Percentiles rank a stretch among this genome's conserved stretches.
phyloP scores from a whole-genome alignment of 2,888 invertebrate genomes.

The Harpalus rufipes region DNA sequence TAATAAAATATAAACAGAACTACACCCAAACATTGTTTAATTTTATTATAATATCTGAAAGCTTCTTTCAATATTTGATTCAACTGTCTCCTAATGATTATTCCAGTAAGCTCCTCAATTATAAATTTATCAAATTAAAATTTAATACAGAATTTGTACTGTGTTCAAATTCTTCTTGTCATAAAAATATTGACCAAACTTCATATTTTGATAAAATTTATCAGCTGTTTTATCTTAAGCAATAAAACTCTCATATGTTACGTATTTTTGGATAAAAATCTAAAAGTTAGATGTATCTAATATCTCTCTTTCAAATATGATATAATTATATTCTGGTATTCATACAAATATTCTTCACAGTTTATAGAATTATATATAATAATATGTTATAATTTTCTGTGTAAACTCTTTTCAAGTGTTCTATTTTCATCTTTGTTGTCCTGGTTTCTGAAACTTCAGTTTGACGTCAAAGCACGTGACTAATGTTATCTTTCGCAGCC shows the following conservation, averaged over 20 bases:
- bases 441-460: slow-evolving; percentile 9
- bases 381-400: background rate
- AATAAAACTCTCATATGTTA: background rate
- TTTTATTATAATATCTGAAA: too few species aligned
- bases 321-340: too few species aligned
- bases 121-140: background rate
- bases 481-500: slow-evolving; percentile 23
- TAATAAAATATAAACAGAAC: too few species aligned
- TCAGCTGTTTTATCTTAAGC: background rate
- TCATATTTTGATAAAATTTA: background rate
- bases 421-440: background rate
- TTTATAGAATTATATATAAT: background rate
- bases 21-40: too few species aligned
- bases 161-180: background rate
- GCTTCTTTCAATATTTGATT: too few species aligned
- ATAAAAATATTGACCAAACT: background rate
- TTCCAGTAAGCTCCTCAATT: too few species aligned
- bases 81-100: too few species aligned
- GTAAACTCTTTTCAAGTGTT: background rate
- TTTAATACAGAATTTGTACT: background rate
- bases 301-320: background rate
- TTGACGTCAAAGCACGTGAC: slow-evolving; percentile 28
- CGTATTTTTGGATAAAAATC: background rate
- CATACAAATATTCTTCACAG: too few species aligned
- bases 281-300: background rate